These are phyloP conservation scores for Pelvicachromis taeniatus DNA, from an alignment of 2,113 vertebrate species.

Conservation along the genomic window DNA sequence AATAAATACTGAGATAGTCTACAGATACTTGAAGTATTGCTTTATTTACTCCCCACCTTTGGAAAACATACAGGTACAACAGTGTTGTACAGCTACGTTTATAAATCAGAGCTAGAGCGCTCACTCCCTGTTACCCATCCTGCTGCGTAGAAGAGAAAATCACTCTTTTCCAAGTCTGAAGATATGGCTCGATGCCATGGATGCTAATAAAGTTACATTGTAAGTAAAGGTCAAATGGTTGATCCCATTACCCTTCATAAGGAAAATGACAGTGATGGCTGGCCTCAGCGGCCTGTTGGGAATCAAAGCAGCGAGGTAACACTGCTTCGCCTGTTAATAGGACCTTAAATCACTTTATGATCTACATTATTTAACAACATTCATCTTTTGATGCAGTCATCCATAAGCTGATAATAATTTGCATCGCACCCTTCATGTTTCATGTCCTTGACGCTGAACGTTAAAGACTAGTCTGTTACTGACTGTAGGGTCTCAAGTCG, in stretches of 20 bases:
- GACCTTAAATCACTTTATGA: constrained; percentile 37
- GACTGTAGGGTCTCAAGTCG: not conserved
- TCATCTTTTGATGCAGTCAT: constrained; percentile 26
- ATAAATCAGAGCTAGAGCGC: not conserved
- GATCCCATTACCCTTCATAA: constrained; percentile 54
- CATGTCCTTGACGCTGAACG: constrained; percentile 25
- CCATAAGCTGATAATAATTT: constrained; percentile 28
- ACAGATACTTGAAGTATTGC: not conserved
- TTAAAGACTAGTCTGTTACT: not conserved
- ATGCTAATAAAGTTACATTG: constrained; percentile 37
- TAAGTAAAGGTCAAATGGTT: constrained; percentile 35
- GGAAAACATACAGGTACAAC: not conserved
- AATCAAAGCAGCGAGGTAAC: constrained; percentile 26
- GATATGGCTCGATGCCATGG: constrained; percentile 1
- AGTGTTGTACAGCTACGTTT: not conserved
- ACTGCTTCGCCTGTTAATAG: constrained; percentile 17
- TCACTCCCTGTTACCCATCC: not conserved
- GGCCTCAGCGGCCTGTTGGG: constrained; percentile 13
- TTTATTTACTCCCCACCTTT: not conserved
- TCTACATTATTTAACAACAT: constrained; percentile 47
- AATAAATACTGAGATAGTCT: not conserved
- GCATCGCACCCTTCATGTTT: constrained; percentile 2
- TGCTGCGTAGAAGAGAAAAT: not conserved
- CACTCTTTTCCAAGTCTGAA: not conserved
- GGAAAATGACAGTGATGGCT: constrained; percentile 42